Percentiles rank a stretch among this genome's conserved stretches.
These are phyloP conservation scores for Caradrina clavipalpis DNA, from an alignment of 2,888 invertebrate species.

Conservation along the genomic window DNA sequence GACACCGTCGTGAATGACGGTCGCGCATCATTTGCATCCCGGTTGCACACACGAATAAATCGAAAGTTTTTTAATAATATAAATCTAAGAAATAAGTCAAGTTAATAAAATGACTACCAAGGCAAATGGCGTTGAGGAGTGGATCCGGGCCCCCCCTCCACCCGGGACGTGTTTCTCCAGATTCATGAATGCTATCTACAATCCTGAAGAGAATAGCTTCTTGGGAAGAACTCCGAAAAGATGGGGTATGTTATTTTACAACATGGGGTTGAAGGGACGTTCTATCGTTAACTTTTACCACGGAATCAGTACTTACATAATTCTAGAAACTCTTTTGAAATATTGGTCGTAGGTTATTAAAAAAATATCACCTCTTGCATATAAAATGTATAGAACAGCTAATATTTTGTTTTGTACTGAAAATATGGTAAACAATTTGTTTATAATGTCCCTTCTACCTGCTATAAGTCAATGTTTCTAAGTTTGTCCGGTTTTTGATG, in stretches of 20 bases:
- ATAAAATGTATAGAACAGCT: too few relatives aligned
- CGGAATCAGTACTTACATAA: too few relatives aligned
- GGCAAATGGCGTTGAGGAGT: constrained; percentile 82
- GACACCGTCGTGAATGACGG: constrained; percentile 65
- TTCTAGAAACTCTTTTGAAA: too few relatives aligned
- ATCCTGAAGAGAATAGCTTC: constrained; percentile 83
- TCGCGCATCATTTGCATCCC: constrained; percentile 54
- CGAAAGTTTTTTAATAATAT: constrained; percentile 11
- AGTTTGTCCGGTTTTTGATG: too few relatives aligned
- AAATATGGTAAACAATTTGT: too few relatives aligned
- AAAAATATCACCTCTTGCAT: too few relatives aligned
- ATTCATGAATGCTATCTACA: constrained; percentile 77
- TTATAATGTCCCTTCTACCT: too few relatives aligned
- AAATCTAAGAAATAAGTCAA: neutral
- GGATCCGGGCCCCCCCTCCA: constrained; percentile 82
- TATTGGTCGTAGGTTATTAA: too few relatives aligned
- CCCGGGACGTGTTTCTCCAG: constrained; percentile 73
- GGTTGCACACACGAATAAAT: constrained; percentile 11
- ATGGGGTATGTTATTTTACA: constrained; percentile 81
- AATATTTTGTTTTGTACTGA: too few relatives aligned
- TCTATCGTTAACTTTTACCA: too few relatives aligned
- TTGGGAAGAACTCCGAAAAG: constrained; percentile 84
- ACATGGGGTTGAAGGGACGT: too few relatives aligned
- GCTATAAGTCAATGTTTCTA: too few relatives aligned
- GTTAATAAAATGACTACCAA: constrained; percentile 75